Evolutionary conservation across 37 sponge, comb jelly and placozoan species (phyloP), one percentile per base, ranked within the genome.

Genomic region (Eunapius fragilis): DNA sequence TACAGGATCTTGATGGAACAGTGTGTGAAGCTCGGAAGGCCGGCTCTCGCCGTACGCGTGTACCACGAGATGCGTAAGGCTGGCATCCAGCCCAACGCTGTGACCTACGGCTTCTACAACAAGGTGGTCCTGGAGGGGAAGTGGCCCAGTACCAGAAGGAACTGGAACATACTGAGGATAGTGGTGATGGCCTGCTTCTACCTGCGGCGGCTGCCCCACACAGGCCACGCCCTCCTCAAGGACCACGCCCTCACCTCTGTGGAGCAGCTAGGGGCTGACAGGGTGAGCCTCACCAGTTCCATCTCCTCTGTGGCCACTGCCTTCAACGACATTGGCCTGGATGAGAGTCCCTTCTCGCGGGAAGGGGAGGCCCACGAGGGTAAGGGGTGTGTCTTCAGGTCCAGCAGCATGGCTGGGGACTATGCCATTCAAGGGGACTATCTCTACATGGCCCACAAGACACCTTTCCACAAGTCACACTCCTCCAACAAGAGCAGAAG

Each of bases 51-150:
- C 30, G 93, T 95, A 9, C 79, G 78, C 58, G 96, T 92, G 50
- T 88, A 93, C 80, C 72, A 84, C 41, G 92, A 91, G 71, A 91
- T 96, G 85, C 86, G 77, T 23, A 86, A 84, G 41, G 86, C 79
- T 47, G 94, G 94, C 0, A 91, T 88, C 35, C 92, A 93, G 25
- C 94, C 96, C n/a, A 90, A 91, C 76, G 96, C 96, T 9, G 87
- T 96, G 70, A 96, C 96, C 31, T 96, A 96, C 71, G 92, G 92
- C 25, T 90, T 92, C 81, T 96, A 96, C 87, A 96, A 96, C 81
- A 91, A 91, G 85, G 75, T 74, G 31, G 83, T 93, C 72, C 36
- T 89, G 79, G 94, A 93, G 71, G 35, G 81, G 23, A 26, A 31
- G 32, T 96, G 96, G 92, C 94, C 94, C 12, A 77, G 78, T 69